Conservation (phyloP, 2,888 invertebrate genomes). For the Macroteleia sp. region DNA sequence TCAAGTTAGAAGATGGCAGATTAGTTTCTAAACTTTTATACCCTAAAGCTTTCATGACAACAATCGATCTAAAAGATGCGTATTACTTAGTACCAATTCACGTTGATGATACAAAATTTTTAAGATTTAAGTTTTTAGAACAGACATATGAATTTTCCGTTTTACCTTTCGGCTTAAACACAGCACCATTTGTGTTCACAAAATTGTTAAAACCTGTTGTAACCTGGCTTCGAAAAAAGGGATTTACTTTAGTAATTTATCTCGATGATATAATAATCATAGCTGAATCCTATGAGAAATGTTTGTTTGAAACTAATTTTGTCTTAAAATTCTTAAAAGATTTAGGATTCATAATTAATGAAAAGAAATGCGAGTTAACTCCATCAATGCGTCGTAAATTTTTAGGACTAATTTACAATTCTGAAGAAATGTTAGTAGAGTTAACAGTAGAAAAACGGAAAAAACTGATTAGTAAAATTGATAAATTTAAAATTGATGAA, state of each 20-base stretch:
- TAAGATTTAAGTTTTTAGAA: constrained; percentile 55
- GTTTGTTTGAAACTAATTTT: background rate
- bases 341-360: constrained; percentile 37
- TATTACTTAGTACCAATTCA: constrained; percentile 49
- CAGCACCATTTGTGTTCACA: constrained; percentile 19
- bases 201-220: constrained; percentile 31
- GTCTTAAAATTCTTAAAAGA: constrained; percentile 1
- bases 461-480: constrained; percentile 4
- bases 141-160: constrained; percentile 58
- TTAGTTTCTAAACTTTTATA: constrained; percentile 16
- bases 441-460: constrained; percentile 48
- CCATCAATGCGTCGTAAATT: constrained; percentile 14
- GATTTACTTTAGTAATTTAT: no score
- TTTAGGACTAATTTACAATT: constrained; percentile 40
- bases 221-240: constrained; percentile 13
- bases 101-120: constrained; percentile 40
- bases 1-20: constrained; percentile 57
- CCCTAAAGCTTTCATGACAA: constrained; percentile 37
- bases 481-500: background rate
- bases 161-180: constrained; percentile 41
- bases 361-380: constrained; percentile 10
- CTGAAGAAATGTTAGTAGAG: constrained; percentile 13
- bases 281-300: constrained; percentile 10
- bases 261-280: constrained; percentile 63
- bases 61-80: constrained; percentile 51